phyloP scores from a whole-genome alignment of 2,888 invertebrate genomes.

The Ceraclea dissimilis region DNA sequence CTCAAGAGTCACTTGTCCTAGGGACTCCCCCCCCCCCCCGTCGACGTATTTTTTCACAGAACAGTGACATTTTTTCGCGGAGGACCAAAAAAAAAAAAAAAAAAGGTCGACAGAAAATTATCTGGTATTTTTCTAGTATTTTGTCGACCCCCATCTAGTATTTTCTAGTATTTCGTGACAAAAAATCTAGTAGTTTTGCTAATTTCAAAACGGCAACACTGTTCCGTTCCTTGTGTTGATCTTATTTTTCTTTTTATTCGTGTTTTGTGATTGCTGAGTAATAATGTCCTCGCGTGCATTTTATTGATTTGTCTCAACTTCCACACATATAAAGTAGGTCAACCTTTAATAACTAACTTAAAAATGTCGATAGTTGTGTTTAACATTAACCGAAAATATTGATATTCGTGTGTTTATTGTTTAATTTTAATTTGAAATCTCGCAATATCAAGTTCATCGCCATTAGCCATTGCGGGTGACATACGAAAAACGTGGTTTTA shows the following conservation, averaged over 20 bases:
- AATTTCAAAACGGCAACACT: no score
- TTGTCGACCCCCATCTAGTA: no score
- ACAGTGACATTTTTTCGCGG: no score
- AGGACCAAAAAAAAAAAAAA: no score
- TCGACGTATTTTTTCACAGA: no score
- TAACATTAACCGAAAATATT: background rate
- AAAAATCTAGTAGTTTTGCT: no score
- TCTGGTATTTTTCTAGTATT: no score
- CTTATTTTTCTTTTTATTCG: slow-evolving; percentile 22
- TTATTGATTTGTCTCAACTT: slow-evolving; percentile 17
- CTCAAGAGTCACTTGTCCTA: no score
- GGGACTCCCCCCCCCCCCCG: no score
- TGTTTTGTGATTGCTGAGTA: slow-evolving; percentile 18
- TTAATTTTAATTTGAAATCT: slow-evolving; percentile 4
- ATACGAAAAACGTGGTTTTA: slow-evolving; percentile 23
- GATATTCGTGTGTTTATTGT: slow-evolving; percentile 4
- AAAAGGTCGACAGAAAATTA: no score
- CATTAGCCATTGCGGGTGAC: slow-evolving; percentile 24
- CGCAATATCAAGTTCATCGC: slow-evolving; percentile 18
- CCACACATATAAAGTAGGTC: slow-evolving; percentile 10
- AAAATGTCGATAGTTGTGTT: background rate
- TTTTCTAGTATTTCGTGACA: no score
- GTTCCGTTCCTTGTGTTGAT: slow-evolving; percentile 19
- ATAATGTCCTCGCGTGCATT: slow-evolving; percentile 12
- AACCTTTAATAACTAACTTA: background rate